Percentiles rank a stretch among this genome's conserved stretches.
These are phyloP conservation scores for Holacanthus passer DNA, from an alignment of 2,113 vertebrate genomes.

Conservation along the genomic window DNA sequence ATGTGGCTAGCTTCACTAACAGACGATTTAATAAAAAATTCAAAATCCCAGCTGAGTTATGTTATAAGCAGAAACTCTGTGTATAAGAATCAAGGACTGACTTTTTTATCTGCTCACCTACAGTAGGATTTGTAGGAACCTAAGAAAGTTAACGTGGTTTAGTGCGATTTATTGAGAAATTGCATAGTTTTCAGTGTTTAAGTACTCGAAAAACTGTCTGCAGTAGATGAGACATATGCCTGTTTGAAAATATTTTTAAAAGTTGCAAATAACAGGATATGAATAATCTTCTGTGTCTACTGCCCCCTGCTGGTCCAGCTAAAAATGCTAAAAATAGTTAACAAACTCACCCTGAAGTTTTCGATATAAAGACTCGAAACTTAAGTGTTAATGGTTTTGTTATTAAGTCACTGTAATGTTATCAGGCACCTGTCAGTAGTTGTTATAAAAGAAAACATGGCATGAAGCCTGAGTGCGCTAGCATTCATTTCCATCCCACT, in stretches of 20 bases:
- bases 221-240: not conserved
- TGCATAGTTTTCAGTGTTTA: not conserved
- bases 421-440: slow-evolving; percentile 91
- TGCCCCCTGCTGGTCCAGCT: slow-evolving; percentile 6
- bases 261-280: not conserved
- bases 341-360: slow-evolving; percentile 12
- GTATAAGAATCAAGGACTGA: not conserved
- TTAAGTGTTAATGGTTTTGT: slow-evolving; percentile 7
- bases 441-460: slow-evolving; percentile 64
- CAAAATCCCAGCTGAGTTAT: no score
- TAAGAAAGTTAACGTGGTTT: not conserved
- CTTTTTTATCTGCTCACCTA: not conserved
- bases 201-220: no score
- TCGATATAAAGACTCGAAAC: not conserved
- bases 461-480: not conserved
- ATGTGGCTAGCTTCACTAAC: not conserved
- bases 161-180: not conserved
- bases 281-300: not conserved
- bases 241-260: not conserved
- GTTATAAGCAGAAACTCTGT: no score
- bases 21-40: not conserved
- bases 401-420: slow-evolving; percentile 74
- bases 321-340: slow-evolving; percentile 10
- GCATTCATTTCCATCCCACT: slow-evolving; percentile 64
- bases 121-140: not conserved